These are phyloP conservation scores for Ephydatia muelleri DNA, from an alignment of 37 sponge, comb jelly and placozoan species.

Conservation along the genomic window DNA sequence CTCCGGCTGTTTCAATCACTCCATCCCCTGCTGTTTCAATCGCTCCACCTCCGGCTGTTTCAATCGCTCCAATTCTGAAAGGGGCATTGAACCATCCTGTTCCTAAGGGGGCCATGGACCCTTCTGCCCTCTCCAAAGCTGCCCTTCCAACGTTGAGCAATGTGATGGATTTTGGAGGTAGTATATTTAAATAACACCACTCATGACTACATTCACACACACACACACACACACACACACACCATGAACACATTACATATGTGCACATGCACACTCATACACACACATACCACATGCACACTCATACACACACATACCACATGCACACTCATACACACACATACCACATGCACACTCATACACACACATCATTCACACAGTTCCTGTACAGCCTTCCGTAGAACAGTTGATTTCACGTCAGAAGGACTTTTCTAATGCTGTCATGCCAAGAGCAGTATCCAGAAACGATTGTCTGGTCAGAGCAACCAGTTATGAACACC, in stretches of 20 bases:
- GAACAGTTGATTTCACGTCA: background rate
- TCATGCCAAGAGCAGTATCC: background rate
- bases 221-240: too few species aligned
- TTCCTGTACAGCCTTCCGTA: background rate
- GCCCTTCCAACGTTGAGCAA: background rate
- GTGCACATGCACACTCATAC: background rate
- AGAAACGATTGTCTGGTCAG: background rate
- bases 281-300: background rate
- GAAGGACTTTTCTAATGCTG: background rate
- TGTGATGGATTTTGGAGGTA: background rate
- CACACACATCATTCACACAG: background rate
- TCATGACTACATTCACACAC: too few species aligned
- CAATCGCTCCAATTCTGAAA: too few species aligned
- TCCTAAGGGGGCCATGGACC: background rate
- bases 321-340: too few species aligned
- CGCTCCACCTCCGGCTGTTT: background rate
- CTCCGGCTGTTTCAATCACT: background rate
- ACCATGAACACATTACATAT: too few species aligned
- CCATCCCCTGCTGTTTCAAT: too few species aligned
- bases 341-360: background rate
- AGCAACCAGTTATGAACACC: background rate
- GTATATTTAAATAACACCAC: too few species aligned
- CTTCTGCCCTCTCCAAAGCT: background rate
- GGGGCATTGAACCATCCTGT: too few species aligned
- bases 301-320: too few species aligned